These are phyloP conservation scores for Polia nebulosa DNA, from an alignment of 2,888 invertebrate genomes.

Conservation along the genomic window DNA sequence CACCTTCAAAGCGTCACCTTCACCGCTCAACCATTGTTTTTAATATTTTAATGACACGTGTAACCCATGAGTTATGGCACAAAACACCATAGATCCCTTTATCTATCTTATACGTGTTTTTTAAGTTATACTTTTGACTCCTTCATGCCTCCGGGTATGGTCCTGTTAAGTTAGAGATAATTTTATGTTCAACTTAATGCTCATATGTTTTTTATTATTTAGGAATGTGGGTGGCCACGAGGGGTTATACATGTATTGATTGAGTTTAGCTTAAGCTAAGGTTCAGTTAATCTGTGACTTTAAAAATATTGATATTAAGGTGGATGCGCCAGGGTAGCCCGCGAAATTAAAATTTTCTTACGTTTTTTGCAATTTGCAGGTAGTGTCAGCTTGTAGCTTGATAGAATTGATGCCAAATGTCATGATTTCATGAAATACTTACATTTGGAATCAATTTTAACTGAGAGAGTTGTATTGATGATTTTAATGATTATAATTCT, in stretches of 20 bases:
- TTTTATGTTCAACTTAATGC: constrained; percentile 19
- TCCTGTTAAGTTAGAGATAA: constrained; percentile 40
- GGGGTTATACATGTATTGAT: not conserved
- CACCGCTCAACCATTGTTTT: constrained; percentile 63
- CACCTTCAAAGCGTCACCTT: constrained; percentile 56
- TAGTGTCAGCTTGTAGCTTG: too few species aligned
- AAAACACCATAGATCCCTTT: constrained; percentile 52
- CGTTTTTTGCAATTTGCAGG: too few species aligned
- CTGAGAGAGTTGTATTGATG: too few species aligned
- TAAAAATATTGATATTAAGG: not conserved
- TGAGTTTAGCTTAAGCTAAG: not conserved
- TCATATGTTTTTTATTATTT: constrained; percentile 17
- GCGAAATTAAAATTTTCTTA: too few species aligned
- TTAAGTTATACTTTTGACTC: constrained; percentile 50
- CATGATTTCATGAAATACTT: too few species aligned
- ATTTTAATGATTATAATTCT: too few species aligned
- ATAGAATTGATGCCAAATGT: too few species aligned
- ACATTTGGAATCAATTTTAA: too few species aligned
- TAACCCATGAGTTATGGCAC: constrained; percentile 64
- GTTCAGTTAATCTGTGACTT: not conserved
- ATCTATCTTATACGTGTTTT: constrained; percentile 54
- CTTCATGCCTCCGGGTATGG: constrained; percentile 53
- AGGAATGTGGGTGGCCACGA: constrained; percentile 51
- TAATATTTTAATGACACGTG: constrained; percentile 73
- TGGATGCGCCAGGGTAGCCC: too few species aligned